Percentiles rank a stretch among this genome's conserved stretches.
These are phyloP conservation scores for Dendrophyllia cribrosa DNA, from an alignment of 64 coral and sea anemone species.

Conservation along the genomic window DNA sequence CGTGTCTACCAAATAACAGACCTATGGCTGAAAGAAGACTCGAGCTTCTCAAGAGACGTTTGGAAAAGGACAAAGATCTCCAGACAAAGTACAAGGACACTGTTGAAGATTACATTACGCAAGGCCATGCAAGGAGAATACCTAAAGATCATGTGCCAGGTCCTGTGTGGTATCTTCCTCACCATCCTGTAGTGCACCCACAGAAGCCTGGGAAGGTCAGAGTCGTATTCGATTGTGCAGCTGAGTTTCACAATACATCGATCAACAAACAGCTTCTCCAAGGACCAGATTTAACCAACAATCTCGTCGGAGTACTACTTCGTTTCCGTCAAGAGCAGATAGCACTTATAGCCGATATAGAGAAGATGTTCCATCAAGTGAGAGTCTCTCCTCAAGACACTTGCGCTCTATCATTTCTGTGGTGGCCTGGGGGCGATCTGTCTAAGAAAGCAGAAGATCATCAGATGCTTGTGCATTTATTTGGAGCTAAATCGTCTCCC, in stretches of 20 bases:
- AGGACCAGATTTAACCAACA: conserved; percentile 64
- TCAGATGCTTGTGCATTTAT: conserved; percentile 61
- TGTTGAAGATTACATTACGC: conserved; percentile 32
- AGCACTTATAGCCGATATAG: conserved; percentile 39
- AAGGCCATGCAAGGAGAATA: conserved; percentile 44
- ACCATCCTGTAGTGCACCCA: conserved; percentile 29
- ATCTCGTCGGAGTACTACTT: conserved; percentile 27
- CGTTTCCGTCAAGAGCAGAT: conserved; percentile 49
- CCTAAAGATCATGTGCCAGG: neutral
- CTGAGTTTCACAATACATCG: conserved; percentile 13
- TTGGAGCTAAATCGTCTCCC: conserved; percentile 53
- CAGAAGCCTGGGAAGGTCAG: conserved; percentile 38
- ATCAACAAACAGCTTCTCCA: conserved; percentile 43
- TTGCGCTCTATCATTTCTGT: conserved; percentile 66
- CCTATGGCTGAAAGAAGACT: conserved; percentile 50
- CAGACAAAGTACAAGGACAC: conserved; percentile 50
- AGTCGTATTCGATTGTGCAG: conserved; percentile 54
- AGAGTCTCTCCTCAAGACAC: conserved; percentile 40
- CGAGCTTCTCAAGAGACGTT: conserved; percentile 10
- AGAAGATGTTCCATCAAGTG: conserved; percentile 69
- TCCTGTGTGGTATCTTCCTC: conserved; percentile 35
- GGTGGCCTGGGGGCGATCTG: conserved; percentile 65
- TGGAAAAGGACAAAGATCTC: conserved; percentile 17
- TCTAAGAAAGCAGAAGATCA: conserved; percentile 33
- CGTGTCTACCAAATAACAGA: conserved; percentile 59